A percentile compares a stretch with the other conserved stretches of the same genome.
phyloP scores from a whole-genome alignment of 2,888 invertebrate genomes.

The Melanostoma scalare region DNA sequence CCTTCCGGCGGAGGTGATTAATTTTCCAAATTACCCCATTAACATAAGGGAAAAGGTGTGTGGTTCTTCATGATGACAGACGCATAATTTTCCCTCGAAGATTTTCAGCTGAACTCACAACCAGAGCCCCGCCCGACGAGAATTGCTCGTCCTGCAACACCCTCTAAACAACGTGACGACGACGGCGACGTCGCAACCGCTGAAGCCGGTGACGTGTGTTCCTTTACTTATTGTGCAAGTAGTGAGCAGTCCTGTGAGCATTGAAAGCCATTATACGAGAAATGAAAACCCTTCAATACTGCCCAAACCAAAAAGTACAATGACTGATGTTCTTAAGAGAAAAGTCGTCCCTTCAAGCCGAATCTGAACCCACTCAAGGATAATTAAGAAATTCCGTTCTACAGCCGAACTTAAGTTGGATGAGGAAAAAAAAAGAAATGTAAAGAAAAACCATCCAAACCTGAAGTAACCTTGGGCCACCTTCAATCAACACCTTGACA shows the following conservation, averaged over 20 bases:
- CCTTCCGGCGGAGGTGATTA: slow-evolving; percentile 62
- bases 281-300: background rate
- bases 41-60: slow-evolving; percentile 60
- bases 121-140: slow-evolving; percentile 1
- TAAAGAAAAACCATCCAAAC: slow-evolving; percentile 31
- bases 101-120: slow-evolving; percentile 63
- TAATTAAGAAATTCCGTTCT: slow-evolving; percentile 69
- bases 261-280: slow-evolving; percentile 37
- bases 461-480: slow-evolving; percentile 45
- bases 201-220: background rate
- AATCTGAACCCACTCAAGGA: slow-evolving; percentile 61
- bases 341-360: slow-evolving; percentile 19
- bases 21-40: slow-evolving; percentile 71
- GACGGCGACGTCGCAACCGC: background rate
- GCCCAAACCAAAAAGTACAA: slow-evolving; percentile 32
- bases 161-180: slow-evolving; percentile 13
- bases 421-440: slow-evolving; percentile 3
- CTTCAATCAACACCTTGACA: slow-evolving; percentile 70
- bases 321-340: slow-evolving; percentile 46
- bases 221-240: background rate
- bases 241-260: slow-evolving; percentile 9
- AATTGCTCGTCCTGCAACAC: background rate
- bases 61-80: slow-evolving; percentile 55
- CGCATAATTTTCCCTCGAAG: slow-evolving; percentile 53
- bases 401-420: slow-evolving; percentile 1